Percentiles rank a stretch among this genome's conserved stretches.
phyloP scores from a whole-genome alignment of 2,888 invertebrate species.

The Adelognathus sp. region DNA sequence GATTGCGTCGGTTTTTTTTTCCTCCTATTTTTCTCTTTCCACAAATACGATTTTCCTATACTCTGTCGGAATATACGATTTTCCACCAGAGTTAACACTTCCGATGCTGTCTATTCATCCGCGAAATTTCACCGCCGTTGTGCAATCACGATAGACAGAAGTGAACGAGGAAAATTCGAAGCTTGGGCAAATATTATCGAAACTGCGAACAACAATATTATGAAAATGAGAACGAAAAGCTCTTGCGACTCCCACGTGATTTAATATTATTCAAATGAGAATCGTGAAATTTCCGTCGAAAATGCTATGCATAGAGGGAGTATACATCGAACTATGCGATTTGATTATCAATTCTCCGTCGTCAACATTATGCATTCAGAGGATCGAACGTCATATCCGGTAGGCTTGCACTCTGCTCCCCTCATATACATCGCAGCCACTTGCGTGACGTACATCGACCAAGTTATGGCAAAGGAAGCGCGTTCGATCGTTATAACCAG shows the following conservation, averaged over 20 bases:
- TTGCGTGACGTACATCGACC: neutral
- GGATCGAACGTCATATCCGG: slow-evolving; percentile 11
- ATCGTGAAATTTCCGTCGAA: neutral
- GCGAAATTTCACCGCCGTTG: neutral
- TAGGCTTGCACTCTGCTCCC: neutral
- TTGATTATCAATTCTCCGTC: slow-evolving; percentile 1
- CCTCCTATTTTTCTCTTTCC: neutral
- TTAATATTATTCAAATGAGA: neutral
- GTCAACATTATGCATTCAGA: slow-evolving; percentile 9
- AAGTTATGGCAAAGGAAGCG: slow-evolving; percentile 30
- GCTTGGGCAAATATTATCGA: neutral
- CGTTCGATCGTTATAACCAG: slow-evolving; percentile 26
- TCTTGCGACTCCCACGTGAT: neutral
- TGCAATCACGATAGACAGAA: neutral
- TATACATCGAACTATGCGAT: neutral
- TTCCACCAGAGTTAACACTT: slow-evolving; percentile 14
- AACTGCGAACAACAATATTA: neutral
- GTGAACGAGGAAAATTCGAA: neutral
- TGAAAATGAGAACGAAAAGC: neutral
- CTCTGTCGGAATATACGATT: slow-evolving; percentile 19
- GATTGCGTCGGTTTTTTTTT: slow-evolving; percentile 33
- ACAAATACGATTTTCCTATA: neutral
- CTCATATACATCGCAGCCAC: neutral
- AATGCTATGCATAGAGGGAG: neutral
- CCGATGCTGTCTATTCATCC: neutral